Base-by-base conservation (phyloP, 2,888 invertebrate genomes). In the Carpatolechia fugitivella region DNA sequence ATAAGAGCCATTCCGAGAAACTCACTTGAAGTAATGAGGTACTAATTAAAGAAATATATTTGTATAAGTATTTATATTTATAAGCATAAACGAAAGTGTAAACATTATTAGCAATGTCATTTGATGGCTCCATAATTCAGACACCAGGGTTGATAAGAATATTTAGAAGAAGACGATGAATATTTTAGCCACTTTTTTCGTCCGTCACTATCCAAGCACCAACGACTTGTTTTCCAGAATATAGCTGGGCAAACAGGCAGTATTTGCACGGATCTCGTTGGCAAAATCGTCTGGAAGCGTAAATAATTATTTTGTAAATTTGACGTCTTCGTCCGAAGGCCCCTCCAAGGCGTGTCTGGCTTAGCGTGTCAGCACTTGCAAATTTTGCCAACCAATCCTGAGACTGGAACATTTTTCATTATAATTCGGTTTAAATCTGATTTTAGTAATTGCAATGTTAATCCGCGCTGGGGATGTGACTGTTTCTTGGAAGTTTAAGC, bases 151-250 rank as follows among this genome's bases (percentile, higher is more conserved):
- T n/a, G n/a, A n/a, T n/a, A n/a, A n/a, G n/a, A n/a, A n/a, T n/a
- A n/a, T n/a, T n/a, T n/a, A n/a, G n/a, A 33, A 33, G 8, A 33
- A 33, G n/a, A 6, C 3, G 6, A 3, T 6, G 24, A 3, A 24
- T 6, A 24, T 4, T 24, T 24, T 24, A 24, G 6, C 6, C 6
- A 4, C 6, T 24, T 3, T 6, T 24, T 6, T 29, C 10, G 8
- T n/a, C 24, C 49, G 35, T 35, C 49, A 49, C 49, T 49, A 49
- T 3, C n/a, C 18, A 33, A 35, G 49, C 6, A 35, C n/a, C 49
- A 11, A 62, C 55, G 64, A 65, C 65, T 64, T 67, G 72, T 70
- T 70, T 68, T 68, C 59, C 60, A 64, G 63, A 68, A 70, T 72
- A 72, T 64, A 61, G 62, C 44, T 50, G 35, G 30, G 56, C 55